A percentile compares a stretch with the other conserved stretches of the same genome.
Conservation (phyloP, 2,888 invertebrate genomes). For the Dolichopus griseipennis region DNA sequence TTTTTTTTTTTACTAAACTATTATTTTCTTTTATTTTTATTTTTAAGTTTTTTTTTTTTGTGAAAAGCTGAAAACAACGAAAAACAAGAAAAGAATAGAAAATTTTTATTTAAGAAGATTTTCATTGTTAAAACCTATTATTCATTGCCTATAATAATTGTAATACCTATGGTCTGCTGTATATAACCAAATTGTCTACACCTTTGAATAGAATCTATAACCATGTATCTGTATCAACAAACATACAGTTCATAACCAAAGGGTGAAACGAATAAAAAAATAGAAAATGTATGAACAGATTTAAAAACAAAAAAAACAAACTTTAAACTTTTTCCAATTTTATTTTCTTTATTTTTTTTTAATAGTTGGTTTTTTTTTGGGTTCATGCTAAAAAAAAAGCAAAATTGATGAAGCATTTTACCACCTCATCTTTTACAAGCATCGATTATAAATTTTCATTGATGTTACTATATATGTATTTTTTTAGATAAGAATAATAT, state of each 20-base stretch:
- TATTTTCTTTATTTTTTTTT: too few relatives aligned
- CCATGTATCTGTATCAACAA: not conserved
- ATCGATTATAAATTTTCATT: not conserved
- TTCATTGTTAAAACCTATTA: not conserved
- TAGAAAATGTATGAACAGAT: too few relatives aligned
- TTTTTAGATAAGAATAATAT: not conserved
- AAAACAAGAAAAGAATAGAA: too few relatives aligned
- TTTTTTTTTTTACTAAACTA: not conserved
- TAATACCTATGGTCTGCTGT: not conserved
- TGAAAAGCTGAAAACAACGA: too few relatives aligned
- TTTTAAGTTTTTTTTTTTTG: not conserved
- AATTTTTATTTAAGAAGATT: not conserved
- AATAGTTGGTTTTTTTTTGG: not conserved
- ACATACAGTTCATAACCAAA: not conserved
- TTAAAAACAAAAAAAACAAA: too few relatives aligned
- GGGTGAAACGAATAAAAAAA: not conserved
- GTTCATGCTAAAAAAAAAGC: not conserved
- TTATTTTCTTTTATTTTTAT: not conserved
- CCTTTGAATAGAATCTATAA: too few relatives aligned
- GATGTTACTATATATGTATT: not conserved
- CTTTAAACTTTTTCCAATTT: too few relatives aligned
- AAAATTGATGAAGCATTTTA: conserved; percentile 3
- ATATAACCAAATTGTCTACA: too few relatives aligned
- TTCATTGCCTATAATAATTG: not conserved
- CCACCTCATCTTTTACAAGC: not conserved